phyloP scores from a whole-genome alignment of 2,113 vertebrate genomes.

The Apus apus region DNA sequence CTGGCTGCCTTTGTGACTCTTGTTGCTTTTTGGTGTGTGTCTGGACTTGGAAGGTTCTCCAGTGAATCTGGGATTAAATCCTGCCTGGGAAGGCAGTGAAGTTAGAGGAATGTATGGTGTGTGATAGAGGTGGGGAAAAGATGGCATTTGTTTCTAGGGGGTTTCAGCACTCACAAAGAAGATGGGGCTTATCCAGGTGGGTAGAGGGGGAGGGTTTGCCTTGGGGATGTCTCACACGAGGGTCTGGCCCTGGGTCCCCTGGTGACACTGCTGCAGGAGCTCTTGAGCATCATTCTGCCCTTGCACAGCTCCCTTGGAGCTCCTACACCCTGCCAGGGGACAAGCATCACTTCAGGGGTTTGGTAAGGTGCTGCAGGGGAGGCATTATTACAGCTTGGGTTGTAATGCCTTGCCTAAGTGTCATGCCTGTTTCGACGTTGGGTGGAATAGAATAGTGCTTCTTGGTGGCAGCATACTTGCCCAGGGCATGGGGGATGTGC shows the following conservation, averaged over 20 bases:
- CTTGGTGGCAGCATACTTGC: background rate
- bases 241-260: background rate
- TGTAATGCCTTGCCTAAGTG: background rate
- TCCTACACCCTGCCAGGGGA: background rate
- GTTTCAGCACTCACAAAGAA: fast-evolving
- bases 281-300: background rate
- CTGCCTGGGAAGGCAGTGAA: background rate
- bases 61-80: background rate
- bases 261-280: background rate
- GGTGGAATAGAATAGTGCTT: background rate
- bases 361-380: background rate
- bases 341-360: background rate
- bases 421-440: background rate
- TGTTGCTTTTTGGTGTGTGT: background rate
- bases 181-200: background rate
- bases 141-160: background rate
- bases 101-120: background rate
- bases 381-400: background rate
- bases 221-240: background rate
- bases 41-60: background rate
- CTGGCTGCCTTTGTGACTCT: background rate
- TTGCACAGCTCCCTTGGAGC: background rate
- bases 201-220: background rate
- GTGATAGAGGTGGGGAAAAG: background rate
- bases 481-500: background rate